Conservation (phyloP, 2,113 vertebrate species). For the Plecturocebus donacophilus region DNA sequence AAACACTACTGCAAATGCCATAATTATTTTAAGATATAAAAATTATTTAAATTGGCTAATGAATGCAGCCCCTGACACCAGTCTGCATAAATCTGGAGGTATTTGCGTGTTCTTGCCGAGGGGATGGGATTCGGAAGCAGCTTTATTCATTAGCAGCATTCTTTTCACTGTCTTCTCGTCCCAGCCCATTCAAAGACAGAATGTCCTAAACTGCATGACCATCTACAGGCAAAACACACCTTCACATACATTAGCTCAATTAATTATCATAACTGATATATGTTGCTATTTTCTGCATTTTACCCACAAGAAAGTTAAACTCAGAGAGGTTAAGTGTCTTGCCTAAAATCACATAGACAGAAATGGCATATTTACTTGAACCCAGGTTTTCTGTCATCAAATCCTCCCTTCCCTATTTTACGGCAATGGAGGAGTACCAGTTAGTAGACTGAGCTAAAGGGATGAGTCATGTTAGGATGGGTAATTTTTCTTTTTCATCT, state of each 20-base stretch:
- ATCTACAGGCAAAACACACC: background rate
- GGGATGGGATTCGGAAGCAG: conserved; percentile 9
- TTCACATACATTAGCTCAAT: background rate
- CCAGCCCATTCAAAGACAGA: conserved; percentile 59
- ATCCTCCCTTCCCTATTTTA: background rate
- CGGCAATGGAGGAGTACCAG: background rate
- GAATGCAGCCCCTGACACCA: conserved; percentile 72
- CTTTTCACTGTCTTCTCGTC: conserved; percentile 57
- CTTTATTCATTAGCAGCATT: conserved; percentile 72
- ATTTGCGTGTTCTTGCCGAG: conserved; percentile 56
- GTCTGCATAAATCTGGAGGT: conserved; percentile 75
- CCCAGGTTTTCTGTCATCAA: background rate
- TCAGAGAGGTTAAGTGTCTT: background rate
- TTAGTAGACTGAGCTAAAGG: background rate
- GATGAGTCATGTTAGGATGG: background rate
- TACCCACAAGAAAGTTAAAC: background rate
- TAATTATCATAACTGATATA: background rate
- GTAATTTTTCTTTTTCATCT: background rate
- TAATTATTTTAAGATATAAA: conserved; percentile 83
- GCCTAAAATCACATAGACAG: background rate
- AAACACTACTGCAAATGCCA: conserved; percentile 71
- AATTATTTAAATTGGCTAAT: conserved; percentile 83
- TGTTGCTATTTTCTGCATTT: background rate
- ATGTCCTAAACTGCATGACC: conserved; percentile 44
- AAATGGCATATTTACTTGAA: background rate